A percentile compares a stretch with the other conserved stretches of the same genome.
These are phyloP conservation scores for Porites divaricata DNA, from an alignment of 92 coral and sea anemone species.

Conservation along the genomic window DNA sequence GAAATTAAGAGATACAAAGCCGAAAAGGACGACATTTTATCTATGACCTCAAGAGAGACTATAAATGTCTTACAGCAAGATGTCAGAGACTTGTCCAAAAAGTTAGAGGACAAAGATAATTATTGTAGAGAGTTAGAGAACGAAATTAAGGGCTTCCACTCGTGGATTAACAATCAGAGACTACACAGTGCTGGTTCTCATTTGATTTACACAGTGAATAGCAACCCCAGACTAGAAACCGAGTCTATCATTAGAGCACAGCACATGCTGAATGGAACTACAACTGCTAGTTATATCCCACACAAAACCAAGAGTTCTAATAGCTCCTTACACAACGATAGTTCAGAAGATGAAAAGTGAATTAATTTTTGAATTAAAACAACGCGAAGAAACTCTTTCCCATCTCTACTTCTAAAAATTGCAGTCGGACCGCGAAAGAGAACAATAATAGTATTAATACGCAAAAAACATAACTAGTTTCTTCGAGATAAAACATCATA, in stretches of 20 bases:
- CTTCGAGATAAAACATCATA: conserved; percentile 2
- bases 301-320: conserved; percentile 48
- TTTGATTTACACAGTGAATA: conserved; percentile 42
- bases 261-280: conserved; percentile 72
- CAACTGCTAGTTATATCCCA: neutral
- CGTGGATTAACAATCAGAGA: conserved; percentile 80
- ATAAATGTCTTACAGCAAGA: conserved; percentile 86
- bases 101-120: conserved; percentile 89
- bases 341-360: conserved; percentile 77
- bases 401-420: neutral
- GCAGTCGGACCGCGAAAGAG: neutral
- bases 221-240: conserved; percentile 60
- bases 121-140: conserved; percentile 84
- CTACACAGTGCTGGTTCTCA: conserved; percentile 53
- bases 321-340: conserved; percentile 51
- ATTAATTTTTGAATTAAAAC: neutral
- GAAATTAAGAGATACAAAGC: conserved; percentile 66
- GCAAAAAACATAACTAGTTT: conserved; percentile 9
- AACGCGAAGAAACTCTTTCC: neutral
- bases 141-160: conserved; percentile 78
- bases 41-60: conserved; percentile 78
- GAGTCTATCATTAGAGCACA: conserved; percentile 74
- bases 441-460: neutral
- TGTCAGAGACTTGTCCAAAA: conserved; percentile 84
- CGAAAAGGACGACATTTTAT: conserved; percentile 70